Percentiles rank a stretch among this genome's conserved stretches.
Conservation (phyloP, 2,888 invertebrate genomes). For the Platycnemis pennipes region DNA sequence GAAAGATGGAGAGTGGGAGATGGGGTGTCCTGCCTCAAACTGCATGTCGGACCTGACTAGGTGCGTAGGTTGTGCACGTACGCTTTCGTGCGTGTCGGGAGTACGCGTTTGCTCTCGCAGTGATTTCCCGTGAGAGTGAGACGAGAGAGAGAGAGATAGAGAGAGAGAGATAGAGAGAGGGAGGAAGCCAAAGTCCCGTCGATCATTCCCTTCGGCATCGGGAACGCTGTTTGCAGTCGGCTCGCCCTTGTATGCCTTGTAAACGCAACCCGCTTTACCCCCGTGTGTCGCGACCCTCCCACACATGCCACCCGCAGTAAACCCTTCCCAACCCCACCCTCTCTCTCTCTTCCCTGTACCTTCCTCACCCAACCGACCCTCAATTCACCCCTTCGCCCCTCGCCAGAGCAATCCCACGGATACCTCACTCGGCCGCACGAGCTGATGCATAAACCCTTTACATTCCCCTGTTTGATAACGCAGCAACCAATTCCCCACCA, state of each 20-base stretch:
- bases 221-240: neutral
- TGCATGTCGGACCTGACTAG: no score
- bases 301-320: neutral
- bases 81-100: neutral
- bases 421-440: neutral
- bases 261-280: neutral
- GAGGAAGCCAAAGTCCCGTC: no score
- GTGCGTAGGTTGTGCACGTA: neutral
- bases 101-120: neutral
- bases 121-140: conserved; percentile 21
- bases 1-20: neutral
- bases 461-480: neutral
- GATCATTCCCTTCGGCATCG: neutral
- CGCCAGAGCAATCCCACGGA: neutral
- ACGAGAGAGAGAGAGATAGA: no score
- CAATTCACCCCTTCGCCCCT: neutral
- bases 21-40: neutral
- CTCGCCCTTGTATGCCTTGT: neutral
- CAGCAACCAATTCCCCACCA: neutral
- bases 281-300: neutral
- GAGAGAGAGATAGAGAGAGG: no score
- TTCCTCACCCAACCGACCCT: neutral
- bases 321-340: neutral
- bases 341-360: neutral
- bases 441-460: no score